These are phyloP conservation scores for Ormyrus labotus DNA, from an alignment of 2,888 invertebrate genomes.

Conservation along the genomic window DNA sequence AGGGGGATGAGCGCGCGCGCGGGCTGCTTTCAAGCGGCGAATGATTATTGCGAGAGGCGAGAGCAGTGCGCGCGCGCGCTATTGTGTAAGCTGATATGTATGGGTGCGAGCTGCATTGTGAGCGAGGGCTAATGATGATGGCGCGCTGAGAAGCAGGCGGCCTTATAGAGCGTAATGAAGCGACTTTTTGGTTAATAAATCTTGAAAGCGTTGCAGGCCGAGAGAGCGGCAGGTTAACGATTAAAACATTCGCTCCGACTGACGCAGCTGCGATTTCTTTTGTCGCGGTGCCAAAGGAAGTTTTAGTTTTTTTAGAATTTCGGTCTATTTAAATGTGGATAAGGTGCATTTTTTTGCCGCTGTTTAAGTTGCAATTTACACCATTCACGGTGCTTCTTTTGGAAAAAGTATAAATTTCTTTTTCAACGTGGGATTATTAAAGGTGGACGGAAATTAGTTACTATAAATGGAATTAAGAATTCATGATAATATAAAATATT, in stretches of 20 bases:
- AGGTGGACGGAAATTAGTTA: too few relatives aligned
- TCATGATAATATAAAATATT: too few relatives aligned
- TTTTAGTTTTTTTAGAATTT: too few relatives aligned
- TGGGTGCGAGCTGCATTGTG: constrained; percentile 9
- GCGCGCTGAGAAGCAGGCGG: constrained; percentile 8
- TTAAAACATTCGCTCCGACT: constrained; percentile 26
- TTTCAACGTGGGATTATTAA: too few relatives aligned
- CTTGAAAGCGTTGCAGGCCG: constrained; percentile 8
- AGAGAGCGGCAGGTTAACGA: constrained; percentile 16
- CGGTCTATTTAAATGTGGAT: too few relatives aligned
- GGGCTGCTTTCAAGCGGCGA: not conserved
- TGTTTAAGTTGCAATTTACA: too few relatives aligned
- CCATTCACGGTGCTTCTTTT: too few relatives aligned
- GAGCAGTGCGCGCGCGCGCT: not conserved
- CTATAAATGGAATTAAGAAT: too few relatives aligned
- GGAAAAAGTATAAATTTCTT: too few relatives aligned
- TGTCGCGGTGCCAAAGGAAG: too few relatives aligned
- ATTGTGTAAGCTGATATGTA: constrained; percentile 17
- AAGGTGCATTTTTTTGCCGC: too few relatives aligned
- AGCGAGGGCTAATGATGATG: constrained; percentile 35
- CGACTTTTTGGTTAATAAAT: constrained; percentile 33
- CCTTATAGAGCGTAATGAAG: constrained; percentile 21
- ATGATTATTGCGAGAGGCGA: too few relatives aligned
- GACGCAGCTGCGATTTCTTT: not conserved
- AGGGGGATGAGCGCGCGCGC: not conserved